Conservation (phyloP, 2,797 vertebrate genomes). For the Tragelaphus eurycerus region DNA sequence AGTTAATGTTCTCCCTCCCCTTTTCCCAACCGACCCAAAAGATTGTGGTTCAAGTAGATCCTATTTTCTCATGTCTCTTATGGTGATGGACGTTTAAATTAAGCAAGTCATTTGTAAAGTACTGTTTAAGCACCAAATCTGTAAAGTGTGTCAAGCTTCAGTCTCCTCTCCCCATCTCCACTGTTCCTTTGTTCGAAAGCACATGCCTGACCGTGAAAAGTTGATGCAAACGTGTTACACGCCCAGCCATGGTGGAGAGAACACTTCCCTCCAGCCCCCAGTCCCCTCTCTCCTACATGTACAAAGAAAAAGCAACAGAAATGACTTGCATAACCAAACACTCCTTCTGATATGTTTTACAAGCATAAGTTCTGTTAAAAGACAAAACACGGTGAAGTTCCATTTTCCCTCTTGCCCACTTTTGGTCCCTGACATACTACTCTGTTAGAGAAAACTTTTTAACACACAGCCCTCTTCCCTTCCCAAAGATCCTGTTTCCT, state of each 20-base stretch:
- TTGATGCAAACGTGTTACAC: slow-evolving; percentile 71
- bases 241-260: slow-evolving; percentile 67
- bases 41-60: slow-evolving; percentile 61
- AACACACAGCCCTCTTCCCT: background rate
- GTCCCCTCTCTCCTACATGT: background rate
- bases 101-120: slow-evolving; percentile 75
- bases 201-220: slow-evolving; percentile 73
- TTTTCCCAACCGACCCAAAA: background rate
- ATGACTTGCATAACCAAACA: slow-evolving; percentile 60
- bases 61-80: slow-evolving; percentile 55
- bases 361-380: slow-evolving; percentile 75
- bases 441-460: slow-evolving; percentile 42
- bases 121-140: slow-evolving; percentile 81
- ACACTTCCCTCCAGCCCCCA: slow-evolving; percentile 3
- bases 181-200: slow-evolving; percentile 73
- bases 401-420: slow-evolving; percentile 33
- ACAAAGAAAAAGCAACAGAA: slow-evolving; percentile 57
- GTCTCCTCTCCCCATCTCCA: slow-evolving; percentile 41
- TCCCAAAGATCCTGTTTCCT: slow-evolving; percentile 20
- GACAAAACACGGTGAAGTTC: slow-evolving; percentile 71
- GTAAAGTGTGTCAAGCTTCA: slow-evolving; percentile 68
- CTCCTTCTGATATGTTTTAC: slow-evolving; percentile 67
- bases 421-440: slow-evolving; percentile 53
- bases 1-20: slow-evolving; percentile 47
- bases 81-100: slow-evolving; percentile 65